A percentile compares a stretch with the other conserved stretches of the same genome.
These are phyloP conservation scores for Drosophila obscura DNA, from an alignment of 1,140 invertebrate genomes.

Conservation along the genomic window DNA sequence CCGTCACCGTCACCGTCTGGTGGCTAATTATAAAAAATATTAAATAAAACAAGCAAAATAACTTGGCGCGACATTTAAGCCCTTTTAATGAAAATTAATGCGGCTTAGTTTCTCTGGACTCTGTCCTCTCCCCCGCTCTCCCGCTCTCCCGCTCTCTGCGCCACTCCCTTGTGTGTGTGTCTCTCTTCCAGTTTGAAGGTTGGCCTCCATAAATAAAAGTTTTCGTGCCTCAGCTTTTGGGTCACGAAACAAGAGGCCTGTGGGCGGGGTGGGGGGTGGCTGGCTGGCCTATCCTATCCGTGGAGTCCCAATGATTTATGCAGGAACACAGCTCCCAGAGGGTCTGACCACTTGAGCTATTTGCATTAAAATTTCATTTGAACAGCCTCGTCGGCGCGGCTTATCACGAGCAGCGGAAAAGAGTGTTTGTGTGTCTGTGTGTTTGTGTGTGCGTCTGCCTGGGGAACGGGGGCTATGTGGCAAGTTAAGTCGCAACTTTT, in stretches of 20 bases:
- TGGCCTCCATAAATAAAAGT: constrained; percentile 63
- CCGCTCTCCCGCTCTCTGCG: not conserved
- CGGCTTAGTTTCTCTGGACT: constrained; percentile 47
- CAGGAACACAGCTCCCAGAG: constrained; percentile 47
- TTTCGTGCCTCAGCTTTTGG: constrained; percentile 49
- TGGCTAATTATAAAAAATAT: constrained; percentile 78
- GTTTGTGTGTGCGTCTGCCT: not conserved
- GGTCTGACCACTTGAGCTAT: constrained; percentile 62
- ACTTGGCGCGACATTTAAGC: constrained; percentile 73
- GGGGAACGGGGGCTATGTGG: constrained; percentile 11
- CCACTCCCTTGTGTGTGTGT: not conserved
- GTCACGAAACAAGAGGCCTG: constrained; percentile 41
- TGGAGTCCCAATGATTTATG: constrained; percentile 69
- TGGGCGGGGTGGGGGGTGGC: too few relatives aligned
- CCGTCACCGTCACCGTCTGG: constrained; percentile 26
- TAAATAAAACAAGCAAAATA: constrained; percentile 78
- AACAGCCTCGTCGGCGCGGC: constrained; percentile 38
- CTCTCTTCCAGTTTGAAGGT: constrained; percentile 32
- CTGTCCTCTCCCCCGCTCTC: not conserved
- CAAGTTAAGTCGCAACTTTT: constrained; percentile 26
- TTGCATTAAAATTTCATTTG: constrained; percentile 76
- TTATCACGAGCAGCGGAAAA: constrained; percentile 35
- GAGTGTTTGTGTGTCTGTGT: too few relatives aligned
- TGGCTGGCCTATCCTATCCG: too few relatives aligned
- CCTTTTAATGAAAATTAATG: constrained; percentile 81